Conservation (phyloP, 2,888 invertebrate species). For the Xanthorhoe designata region DNA sequence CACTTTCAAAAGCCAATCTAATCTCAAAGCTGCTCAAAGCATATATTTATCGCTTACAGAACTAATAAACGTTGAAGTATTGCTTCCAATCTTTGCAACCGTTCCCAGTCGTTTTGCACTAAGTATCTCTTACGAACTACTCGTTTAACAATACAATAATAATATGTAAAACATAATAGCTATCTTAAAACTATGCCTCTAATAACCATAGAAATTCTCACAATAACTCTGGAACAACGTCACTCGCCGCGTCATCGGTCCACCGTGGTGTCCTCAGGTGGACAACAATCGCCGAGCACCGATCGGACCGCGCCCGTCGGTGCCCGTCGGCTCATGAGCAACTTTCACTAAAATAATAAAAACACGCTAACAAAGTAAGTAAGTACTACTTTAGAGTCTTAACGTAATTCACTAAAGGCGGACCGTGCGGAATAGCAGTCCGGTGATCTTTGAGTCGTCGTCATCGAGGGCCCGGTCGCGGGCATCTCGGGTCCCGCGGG, state of each 20-base stretch:
- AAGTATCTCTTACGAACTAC: constrained; percentile 72
- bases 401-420: constrained; percentile 78
- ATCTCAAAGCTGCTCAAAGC: constrained; percentile 53
- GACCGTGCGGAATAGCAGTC: constrained; percentile 67
- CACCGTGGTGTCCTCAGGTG: constrained; percentile 68
- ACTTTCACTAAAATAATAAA: constrained; percentile 83
- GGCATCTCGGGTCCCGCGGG: constrained; percentile 38
- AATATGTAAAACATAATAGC: constrained; percentile 75
- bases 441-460: constrained; percentile 50
- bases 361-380: constrained; percentile 81
- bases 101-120: constrained; percentile 85
- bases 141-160: constrained; percentile 79
- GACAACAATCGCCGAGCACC: constrained; percentile 78
- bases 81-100: constrained; percentile 65
- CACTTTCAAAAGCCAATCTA: constrained; percentile 44
- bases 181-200: constrained; percentile 78
- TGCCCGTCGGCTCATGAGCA: constrained; percentile 74
- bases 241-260: constrained; percentile 59
- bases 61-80: constrained; percentile 54
- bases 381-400: constrained; percentile 72
- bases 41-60: constrained; percentile 42
- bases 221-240: constrained; percentile 55
- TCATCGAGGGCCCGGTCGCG: constrained; percentile 36
- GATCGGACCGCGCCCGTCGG: constrained; percentile 80
- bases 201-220: constrained; percentile 67